Evolutionary conservation across 1,140 invertebrate genomes (phyloP).

Genomic region (Cyclina sinensis): DNA sequence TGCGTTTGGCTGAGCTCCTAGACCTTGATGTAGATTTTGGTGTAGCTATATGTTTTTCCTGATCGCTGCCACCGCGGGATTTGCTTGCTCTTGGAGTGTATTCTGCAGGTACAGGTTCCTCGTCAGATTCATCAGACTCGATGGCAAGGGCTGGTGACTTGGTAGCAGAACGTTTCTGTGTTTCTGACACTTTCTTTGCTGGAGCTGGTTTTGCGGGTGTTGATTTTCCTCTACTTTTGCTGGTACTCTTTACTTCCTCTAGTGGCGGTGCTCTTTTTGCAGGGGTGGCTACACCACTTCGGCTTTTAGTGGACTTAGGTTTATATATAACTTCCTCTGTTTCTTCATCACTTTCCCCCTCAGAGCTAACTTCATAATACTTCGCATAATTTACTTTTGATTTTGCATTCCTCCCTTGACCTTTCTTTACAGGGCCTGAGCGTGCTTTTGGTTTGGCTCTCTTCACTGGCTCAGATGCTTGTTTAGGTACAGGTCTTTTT

Average conservation of each 20-base stretch:
- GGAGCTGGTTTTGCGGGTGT: neutral
- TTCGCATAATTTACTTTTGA: neutral
- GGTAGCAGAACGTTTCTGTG: neutral
- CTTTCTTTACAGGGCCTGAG: neutral
- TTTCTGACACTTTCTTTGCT: neutral
- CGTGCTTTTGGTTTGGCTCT: neutral
- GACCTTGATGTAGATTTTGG: slow-evolving; percentile 11
- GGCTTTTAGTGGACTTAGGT: slow-evolving; percentile 14
- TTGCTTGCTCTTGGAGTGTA: slow-evolving; percentile 39
- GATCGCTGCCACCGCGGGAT: neutral
- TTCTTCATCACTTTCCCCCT: slow-evolving; percentile 42
- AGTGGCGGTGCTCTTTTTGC: neutral
- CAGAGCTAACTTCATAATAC: slow-evolving; percentile 18
- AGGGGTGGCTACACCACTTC: neutral
- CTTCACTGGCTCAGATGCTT: neutral
- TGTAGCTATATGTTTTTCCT: neutral
- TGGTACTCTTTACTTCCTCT: neutral
- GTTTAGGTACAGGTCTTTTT: neutral
- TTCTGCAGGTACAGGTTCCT: neutral
- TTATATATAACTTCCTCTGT: slow-evolving; percentile 25
- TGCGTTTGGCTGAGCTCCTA: neutral
- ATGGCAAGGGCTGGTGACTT: neutral
- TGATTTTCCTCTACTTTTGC: slow-evolving; percentile 14
- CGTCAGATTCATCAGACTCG: slow-evolving; percentile 15
- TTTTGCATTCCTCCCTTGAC: neutral